phyloP scores from a whole-genome alignment of 2,113 vertebrate species.

The Ochotona curzoniae region DNA sequence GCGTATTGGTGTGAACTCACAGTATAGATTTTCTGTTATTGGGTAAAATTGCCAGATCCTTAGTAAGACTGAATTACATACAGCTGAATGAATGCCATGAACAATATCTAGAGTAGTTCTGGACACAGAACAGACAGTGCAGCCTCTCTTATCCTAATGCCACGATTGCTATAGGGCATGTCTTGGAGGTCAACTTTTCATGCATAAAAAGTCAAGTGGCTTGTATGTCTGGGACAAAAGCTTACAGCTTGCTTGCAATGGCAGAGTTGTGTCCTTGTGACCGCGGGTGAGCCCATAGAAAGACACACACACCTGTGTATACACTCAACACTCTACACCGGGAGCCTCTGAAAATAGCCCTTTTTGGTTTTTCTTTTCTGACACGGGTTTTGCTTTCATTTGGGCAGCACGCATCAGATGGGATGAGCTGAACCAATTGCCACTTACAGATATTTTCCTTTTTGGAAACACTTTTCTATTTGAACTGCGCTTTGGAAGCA shows the following conservation, averaged over 20 bases:
- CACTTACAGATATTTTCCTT: neutral
- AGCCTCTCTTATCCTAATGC: neutral
- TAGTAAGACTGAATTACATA: neutral
- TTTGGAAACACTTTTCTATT: neutral
- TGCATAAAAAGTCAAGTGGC: neutral
- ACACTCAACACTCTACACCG: neutral
- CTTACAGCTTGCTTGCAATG: neutral
- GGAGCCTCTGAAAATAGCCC: neutral
- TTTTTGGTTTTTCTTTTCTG: neutral
- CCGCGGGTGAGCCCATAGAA: neutral
- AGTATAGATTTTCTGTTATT: neutral
- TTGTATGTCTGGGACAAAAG: neutral
- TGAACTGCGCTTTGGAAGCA: conserved; percentile 20
- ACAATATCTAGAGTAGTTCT: neutral
- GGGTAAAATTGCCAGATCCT: neutral
- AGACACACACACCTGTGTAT: neutral
- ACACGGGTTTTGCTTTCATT: neutral
- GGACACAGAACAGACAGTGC: neutral
- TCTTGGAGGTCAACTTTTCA: neutral
- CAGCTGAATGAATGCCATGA: neutral
- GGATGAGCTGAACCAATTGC: neutral
- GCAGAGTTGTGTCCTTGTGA: neutral
- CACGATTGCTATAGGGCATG: neutral
- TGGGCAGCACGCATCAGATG: neutral
- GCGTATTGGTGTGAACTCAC: neutral